Base-by-base conservation (phyloP, 2,888 invertebrate species). In the Galerucella nymphaeae region DNA sequence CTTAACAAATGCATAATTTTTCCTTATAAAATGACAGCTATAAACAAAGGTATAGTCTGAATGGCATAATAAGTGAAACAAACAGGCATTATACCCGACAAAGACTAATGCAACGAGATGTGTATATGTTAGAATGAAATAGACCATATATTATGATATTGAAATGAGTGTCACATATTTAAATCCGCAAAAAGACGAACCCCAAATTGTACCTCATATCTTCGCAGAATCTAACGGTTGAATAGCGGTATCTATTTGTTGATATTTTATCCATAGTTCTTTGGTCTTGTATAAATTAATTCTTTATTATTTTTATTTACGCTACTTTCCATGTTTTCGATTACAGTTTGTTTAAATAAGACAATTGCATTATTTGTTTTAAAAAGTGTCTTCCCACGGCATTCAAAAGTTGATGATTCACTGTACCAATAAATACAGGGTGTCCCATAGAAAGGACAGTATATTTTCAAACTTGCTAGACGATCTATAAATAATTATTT, bases 341-440 rank as follows among this genome's bases (percentile, higher is more conserved):
- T 30, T 55, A 13, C 38, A 57, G 42, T 57, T 41, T 66, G 18
- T 20, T 55, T 63, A 13, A 63, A 45, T 30, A 45, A 18, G 45
- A 14, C n/a, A 41, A 14, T 23, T 66, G 41, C 41, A 58, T 66
- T 66, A 58, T 66, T 66, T 66, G 30, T 66, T 66, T 66, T 8
- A 66, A 66, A 66, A 13, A 58, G 41, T 66, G 38, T 1, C 57
- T 66, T 66, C 66, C 58, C 66, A 66, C 66, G 66, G 66, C 58
- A 66, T 14, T 38, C 30, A 62, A 66, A 66, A 58, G 13, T 48
- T 66, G 66, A 66, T 66, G 66, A 66, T 45, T 66, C 66, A 66
- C 58, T 66, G 20, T 45, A 57, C 42, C 55, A 66, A 66, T 66
- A 66, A 66, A 58, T 48, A 48, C 48, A 48, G 48, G n/a, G n/a